A percentile compares a stretch with the other conserved stretches of the same genome.
phyloP scores from a whole-genome alignment of 2,888 invertebrate species.

The Cloeon dipterum region DNA sequence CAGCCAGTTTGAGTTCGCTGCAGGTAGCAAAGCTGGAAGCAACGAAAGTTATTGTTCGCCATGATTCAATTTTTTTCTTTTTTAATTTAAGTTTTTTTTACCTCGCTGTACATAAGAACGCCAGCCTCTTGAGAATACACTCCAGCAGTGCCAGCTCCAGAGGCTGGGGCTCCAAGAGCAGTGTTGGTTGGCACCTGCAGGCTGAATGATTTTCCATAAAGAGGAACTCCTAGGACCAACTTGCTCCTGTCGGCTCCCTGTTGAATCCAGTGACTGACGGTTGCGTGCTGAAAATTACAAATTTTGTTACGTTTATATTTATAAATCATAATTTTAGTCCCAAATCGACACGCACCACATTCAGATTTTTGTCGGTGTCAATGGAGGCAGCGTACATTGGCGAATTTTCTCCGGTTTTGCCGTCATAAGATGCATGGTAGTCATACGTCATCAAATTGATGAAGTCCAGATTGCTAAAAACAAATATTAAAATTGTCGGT shows the following conservation, averaged over 20 bases:
- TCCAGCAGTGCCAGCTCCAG: conserved; percentile 2
- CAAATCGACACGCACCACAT: not conserved
- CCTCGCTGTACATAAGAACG: conserved; percentile 5
- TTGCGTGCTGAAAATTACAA: conserved; percentile 7
- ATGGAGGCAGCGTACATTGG: not conserved
- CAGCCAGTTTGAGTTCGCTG: too few relatives aligned
- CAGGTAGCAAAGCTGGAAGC: too few relatives aligned
- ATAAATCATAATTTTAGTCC: too few relatives aligned
- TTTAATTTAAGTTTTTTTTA: too few relatives aligned
- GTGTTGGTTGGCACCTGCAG: not conserved
- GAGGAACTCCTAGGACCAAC: conserved; percentile 4
- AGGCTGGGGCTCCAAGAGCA: conserved; percentile 5
- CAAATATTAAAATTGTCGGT: too few relatives aligned
- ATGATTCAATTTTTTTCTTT: too few relatives aligned
- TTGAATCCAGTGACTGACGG: conserved; percentile 3
- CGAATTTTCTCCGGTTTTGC: not conserved
- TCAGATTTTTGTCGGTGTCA: not conserved
- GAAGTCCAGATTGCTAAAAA: not conserved
- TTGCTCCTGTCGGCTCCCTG: conserved; percentile 5
- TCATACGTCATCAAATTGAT: not conserved
- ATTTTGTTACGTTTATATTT: too few relatives aligned
- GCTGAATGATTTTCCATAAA: conserved; percentile 5
- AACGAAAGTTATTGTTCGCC: too few relatives aligned
- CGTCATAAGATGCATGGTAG: not conserved
- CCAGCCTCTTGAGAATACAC: conserved; percentile 4